Conservation (phyloP, 1,140 invertebrate species). For the Cydia amplana region DNA sequence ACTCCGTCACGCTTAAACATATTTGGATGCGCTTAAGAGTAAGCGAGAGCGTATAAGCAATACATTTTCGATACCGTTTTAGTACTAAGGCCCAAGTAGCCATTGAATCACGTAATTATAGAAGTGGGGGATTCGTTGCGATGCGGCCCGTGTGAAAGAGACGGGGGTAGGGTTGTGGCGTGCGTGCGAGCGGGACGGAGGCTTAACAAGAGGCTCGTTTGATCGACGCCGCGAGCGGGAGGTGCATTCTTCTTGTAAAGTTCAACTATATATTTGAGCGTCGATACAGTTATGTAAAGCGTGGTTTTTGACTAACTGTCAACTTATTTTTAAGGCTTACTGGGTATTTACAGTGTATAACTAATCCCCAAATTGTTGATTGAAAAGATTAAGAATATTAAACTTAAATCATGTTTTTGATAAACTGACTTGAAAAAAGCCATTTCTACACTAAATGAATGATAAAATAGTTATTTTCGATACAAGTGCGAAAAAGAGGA, state of each 20-base stretch:
- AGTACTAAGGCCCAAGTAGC: slow-evolving; percentile 66
- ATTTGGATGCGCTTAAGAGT: slow-evolving; percentile 31
- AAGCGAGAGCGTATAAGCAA: slow-evolving; percentile 33
- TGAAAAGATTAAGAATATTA: too few species aligned
- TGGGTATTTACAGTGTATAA: too few species aligned
- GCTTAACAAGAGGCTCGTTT: slow-evolving; percentile 77
- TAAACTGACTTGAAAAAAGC: too few species aligned
- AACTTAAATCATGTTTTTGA: too few species aligned
- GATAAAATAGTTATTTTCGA: too few species aligned
- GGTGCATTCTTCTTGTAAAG: slow-evolving; percentile 77
- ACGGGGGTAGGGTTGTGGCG: slow-evolving; percentile 50
- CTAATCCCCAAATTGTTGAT: too few species aligned
- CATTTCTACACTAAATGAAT: too few species aligned
- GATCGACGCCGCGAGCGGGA: slow-evolving; percentile 76
- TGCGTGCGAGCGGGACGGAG: slow-evolving; percentile 54
- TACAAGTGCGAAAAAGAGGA: too few species aligned
- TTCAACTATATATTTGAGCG: slow-evolving; percentile 71
- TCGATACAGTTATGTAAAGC: neutral
- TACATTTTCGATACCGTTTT: slow-evolving; percentile 39
- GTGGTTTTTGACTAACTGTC: too few species aligned
- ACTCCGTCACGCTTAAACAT: slow-evolving; percentile 61
- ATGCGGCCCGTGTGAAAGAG: slow-evolving; percentile 57
- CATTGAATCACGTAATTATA: slow-evolving; percentile 80
- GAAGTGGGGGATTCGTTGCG: slow-evolving; percentile 79
- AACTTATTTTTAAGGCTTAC: too few species aligned